These are phyloP conservation scores for Tenrec ecaudatus DNA, from an alignment of 2,113 vertebrate genomes.

Conservation along the genomic window DNA sequence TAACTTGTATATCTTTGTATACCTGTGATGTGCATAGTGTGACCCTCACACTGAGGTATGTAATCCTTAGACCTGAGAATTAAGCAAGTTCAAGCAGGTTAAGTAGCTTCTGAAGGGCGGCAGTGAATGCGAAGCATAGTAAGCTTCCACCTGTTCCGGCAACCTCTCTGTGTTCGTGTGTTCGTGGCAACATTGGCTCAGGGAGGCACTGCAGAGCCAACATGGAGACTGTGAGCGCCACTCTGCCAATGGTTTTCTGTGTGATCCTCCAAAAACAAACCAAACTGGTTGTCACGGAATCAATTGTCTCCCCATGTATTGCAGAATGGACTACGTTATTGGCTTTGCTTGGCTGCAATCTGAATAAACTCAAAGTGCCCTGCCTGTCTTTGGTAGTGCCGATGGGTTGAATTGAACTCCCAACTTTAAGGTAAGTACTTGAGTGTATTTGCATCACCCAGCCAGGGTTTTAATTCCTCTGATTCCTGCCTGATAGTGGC, in stretches of 20 bases:
- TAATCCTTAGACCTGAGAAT: neutral
- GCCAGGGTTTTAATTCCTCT: neutral
- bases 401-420: neutral
- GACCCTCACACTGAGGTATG: neutral
- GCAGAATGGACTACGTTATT: neutral
- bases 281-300: neutral
- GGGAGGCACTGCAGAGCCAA: neutral
- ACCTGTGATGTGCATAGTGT: too few species aligned
- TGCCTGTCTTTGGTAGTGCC: neutral
- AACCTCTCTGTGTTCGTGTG: accelerated
- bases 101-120: neutral
- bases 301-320: neutral
- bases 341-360: neutral
- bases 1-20: neutral
- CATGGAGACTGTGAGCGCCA: neutral
- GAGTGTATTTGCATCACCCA: neutral
- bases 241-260: neutral
- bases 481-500: neutral
- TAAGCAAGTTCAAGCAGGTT: neutral
- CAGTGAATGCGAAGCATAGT: constrained; percentile 29
- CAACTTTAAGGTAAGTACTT: neutral
- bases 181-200: neutral
- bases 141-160: neutral
- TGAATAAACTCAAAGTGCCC: neutral
- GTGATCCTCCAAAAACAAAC: neutral